Evolutionary conservation across 1,140 invertebrate genomes (phyloP), one percentile per base, ranked within the genome.

Genomic region (Armadillidium nasatum): DNA sequence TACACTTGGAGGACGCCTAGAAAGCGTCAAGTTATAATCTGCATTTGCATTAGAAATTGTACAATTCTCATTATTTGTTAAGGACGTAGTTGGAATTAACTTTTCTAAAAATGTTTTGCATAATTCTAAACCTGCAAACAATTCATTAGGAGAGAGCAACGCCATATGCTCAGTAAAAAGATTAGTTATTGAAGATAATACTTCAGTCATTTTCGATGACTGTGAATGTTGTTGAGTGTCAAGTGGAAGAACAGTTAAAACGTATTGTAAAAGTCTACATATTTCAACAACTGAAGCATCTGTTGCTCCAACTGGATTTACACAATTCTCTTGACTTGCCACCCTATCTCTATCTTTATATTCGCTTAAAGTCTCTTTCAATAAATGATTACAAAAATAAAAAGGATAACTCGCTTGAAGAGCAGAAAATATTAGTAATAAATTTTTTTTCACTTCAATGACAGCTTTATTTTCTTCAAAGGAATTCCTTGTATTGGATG

Each of bases 391-490:
- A 33, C 33, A 33, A 33, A 33, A 33, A 22, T 78, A 71, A 94
- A 94, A 96, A 69, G 96, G 90, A 83, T 94, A 96, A 70, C 90
- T 90, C 0, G 92, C 90, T 82, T 96, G 93, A 71, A 96, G 87
- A 0, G 92, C 92, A 44, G 91, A 90, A 83, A 97, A 93, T 19
- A 97, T 83, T 33, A 95, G 85, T 84, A 95, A 96, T 0, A 93
- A 93, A 13, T 91, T 93, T 85, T 95, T 95, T 7, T 92, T 85
- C 7, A 95, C 81, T 80, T 89, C 88, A 71, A 84, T 83, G 45
- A 77, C 21, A 50, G 68, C 68, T 68, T 76, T 76, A 45, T 80
- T 74, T 21, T 74, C 72, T 19, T 72, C 44, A 70, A 72, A 23
- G 13, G 68, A 60, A 43, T 43, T 23, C 74, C 76, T 74, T 67